phyloP scores from a whole-genome alignment of 2,888 invertebrate genomes.

The Thelaira solivaga region DNA sequence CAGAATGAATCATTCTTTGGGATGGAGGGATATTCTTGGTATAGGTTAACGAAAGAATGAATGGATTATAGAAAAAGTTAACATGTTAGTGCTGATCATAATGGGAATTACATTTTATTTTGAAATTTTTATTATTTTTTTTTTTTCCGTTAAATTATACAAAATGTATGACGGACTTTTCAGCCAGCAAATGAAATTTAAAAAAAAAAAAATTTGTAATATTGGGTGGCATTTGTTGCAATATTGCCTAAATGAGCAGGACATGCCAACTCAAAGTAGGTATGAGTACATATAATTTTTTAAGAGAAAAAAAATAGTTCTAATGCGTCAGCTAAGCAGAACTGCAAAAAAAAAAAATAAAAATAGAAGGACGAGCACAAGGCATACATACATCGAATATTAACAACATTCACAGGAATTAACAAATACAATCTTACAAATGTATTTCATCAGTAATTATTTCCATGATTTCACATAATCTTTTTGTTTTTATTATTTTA shows the following conservation, averaged over 20 bases:
- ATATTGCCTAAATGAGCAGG: neutral
- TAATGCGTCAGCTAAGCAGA: constrained; percentile 5
- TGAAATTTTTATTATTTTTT: neutral
- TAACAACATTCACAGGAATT: constrained; percentile 17
- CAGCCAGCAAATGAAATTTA: too few relatives aligned
- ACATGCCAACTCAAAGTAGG: neutral
- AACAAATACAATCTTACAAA: too few relatives aligned
- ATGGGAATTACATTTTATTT: neutral
- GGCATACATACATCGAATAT: neutral
- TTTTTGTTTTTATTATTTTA: neutral
- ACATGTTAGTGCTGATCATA: neutral
- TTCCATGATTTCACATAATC: neutral
- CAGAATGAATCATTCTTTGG: constrained; percentile 41
- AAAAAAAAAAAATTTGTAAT: too few relatives aligned
- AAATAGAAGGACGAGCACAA: constrained; percentile 30
- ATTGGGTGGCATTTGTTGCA: neutral
- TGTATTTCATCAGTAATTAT: constrained; percentile 30
- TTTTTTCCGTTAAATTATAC: too few relatives aligned
- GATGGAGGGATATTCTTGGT: constrained; percentile 27
- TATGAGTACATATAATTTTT: constrained; percentile 11
- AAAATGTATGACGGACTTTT: too few relatives aligned
- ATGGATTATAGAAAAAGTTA: constrained; percentile 3
- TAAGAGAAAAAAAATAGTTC: constrained; percentile 9
- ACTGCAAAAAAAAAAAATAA: constrained; percentile 1
- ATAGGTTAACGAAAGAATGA: constrained; percentile 26